Base-by-base conservation (phyloP, 2,113 vertebrate species). In the Trochalopteron elliotii region DNA sequence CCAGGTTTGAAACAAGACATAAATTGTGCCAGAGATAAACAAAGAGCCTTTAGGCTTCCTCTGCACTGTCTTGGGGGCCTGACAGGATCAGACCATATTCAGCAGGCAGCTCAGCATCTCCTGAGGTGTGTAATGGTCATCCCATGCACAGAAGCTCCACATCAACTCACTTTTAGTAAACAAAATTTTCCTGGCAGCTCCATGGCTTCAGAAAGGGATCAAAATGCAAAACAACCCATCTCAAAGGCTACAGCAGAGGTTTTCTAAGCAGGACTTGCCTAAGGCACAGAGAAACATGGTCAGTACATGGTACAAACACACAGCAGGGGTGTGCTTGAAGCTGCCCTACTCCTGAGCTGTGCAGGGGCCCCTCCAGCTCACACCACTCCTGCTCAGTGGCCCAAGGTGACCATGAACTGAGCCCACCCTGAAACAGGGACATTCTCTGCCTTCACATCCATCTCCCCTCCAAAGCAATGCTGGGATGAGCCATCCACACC, bases 41-140 rank as follows among this genome's bases (percentile, higher is more conserved):
- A 25, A 57, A 88, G 74, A 81, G n/a, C 52, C 22, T 75, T 40
- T 82, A 81, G 64, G 45, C 22, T 81, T 83, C 63, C 84, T 84
- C 77, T 81, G 71, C 72, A 47, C 16, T 1, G 0, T 61, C 50
- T 4, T 87, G 57, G 57, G 71, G 44, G 57, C 61, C 47, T 76
- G 64, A 24, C 56, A 70, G 85, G 40, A 81, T 77, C 53, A 77
- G 89, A 30, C 45, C 45, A 16, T 11, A 23, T 25, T 15, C 59
- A 71, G 53, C 33, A 65, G 52, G 53, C 35, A 52, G 69, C 23
- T 69, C 35, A 83, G 74, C 19, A 22, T 39, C 60, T 56, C 79
- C 49, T 2, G 0, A 35, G 59, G 50, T 19, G 5, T 1, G 0
- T 2, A 0, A 24, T n/a, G 60, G 25, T 56, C 37, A 45, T n/a